Conservation (phyloP, 1,140 invertebrate species). For the Saccostrea echinata region DNA sequence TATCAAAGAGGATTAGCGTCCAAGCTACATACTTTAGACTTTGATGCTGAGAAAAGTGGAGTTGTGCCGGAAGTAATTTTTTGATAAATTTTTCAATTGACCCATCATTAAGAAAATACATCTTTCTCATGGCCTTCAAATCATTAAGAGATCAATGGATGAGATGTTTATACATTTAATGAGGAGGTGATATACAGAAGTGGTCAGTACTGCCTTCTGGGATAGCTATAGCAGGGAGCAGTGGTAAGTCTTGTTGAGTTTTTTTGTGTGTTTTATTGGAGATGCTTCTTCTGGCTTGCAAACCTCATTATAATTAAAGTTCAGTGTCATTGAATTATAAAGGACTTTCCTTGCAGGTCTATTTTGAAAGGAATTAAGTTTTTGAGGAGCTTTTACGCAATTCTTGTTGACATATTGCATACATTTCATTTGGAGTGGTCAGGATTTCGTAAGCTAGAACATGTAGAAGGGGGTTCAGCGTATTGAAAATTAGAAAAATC, state of each 20-base stretch:
- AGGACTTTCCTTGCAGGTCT: background rate
- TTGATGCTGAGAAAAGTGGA: constrained; percentile 3
- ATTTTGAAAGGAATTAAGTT: background rate
- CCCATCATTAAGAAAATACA: background rate
- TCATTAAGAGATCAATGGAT: constrained; percentile 8
- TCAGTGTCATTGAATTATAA: background rate
- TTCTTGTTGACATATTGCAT: background rate
- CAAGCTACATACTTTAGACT: background rate
- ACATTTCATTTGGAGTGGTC: constrained; percentile 24
- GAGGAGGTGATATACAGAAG: background rate
- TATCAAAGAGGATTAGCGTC: constrained; percentile 29
- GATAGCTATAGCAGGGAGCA: background rate
- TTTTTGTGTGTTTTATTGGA: background rate
- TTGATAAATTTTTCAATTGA: constrained; percentile 24
- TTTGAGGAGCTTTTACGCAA: background rate
- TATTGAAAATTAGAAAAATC: constrained; percentile 4
- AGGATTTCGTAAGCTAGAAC: background rate
- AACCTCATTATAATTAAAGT: background rate
- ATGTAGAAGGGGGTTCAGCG: background rate
- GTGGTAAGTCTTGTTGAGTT: background rate
- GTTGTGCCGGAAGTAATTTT: background rate
- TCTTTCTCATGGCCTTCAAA: background rate
- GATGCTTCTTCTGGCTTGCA: background rate
- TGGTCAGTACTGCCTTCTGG: background rate
- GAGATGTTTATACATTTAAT: background rate